Evolutionary conservation across 2,888 invertebrate genomes (phyloP), one percentile per base, ranked within the genome.

Genomic region (Caenorhabditis macrosperma): DNA sequence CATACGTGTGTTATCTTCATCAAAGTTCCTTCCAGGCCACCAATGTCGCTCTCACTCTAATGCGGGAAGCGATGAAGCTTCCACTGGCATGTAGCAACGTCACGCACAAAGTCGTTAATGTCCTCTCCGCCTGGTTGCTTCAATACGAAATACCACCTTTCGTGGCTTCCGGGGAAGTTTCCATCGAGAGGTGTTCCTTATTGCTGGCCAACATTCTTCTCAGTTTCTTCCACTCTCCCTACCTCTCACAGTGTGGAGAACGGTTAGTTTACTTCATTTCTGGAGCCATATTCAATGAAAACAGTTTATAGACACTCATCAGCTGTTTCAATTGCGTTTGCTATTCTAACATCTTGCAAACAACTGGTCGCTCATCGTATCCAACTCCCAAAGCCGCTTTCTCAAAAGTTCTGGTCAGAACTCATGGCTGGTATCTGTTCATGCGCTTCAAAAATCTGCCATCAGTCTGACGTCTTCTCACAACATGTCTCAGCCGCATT

Each of bases 161-260:
- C 57, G 86, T 89, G 10, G 83, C 84, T 7, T 82, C 85, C 2
- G 86, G 86, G 30, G 83, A 83, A 38, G 83, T 86, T 20, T 83
- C 87, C 2, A 72, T 86, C 12, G 88, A 89, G 33, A 54, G 86
- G 4, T 84, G 81, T 54, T 85, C 85, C 0, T 81, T 87, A 1
- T 75, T 89, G 26, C 69, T 90, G 10, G 79, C 90, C 48, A 85
- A 90, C 66, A 84, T 88, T 46, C 59, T 87, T 28, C 74, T 86
- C 28, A 82, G 84, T 44, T 90, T 90, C 82, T 90, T 90, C 78
- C 85, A 86, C 38, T 88, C 86, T 38, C 88, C 90, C 7, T 90
- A 89, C 66, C 63, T 90, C 17, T 52, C 79, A 17, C 82, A 87
- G 17, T 78, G 85, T 9, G 86, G 87, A 4, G 90, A 90, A 26